Evolutionary conservation across 2,888 invertebrate genomes (phyloP).

Genomic region (Neria commutata): DNA sequence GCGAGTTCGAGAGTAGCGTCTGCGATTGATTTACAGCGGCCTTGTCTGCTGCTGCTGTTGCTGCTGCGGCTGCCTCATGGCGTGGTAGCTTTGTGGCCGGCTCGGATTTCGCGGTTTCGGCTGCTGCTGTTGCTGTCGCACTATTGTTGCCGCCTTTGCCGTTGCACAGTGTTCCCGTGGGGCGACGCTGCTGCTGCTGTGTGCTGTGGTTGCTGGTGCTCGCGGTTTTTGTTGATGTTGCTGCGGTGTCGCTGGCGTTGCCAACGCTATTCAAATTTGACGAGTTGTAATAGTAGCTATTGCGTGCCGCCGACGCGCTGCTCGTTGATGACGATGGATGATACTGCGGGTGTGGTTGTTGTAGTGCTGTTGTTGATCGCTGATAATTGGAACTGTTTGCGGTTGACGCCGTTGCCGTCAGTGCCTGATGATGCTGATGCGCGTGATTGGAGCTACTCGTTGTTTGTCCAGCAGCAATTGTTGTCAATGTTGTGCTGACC

Average conservation of each 20-base stretch:
- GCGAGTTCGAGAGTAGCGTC: conserved; percentile 63
- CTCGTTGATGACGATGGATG: conserved; percentile 22
- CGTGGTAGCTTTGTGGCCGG: conserved; percentile 23
- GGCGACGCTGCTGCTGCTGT: conserved; percentile 33
- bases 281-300: conserved; percentile 27
- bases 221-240: conserved; percentile 20
- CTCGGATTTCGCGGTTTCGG: conserved; percentile 31
- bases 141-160: conserved; percentile 23
- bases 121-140: conserved; percentile 26
- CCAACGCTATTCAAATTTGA: conserved; percentile 25
- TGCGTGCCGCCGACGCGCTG: conserved; percentile 15
- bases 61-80: conserved; percentile 37
- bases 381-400: conserved; percentile 31
- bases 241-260: conserved; percentile 11
- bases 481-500: conserved; percentile 63
- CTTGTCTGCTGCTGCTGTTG: conserved; percentile 26
- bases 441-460: conserved; percentile 58
- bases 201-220: conserved; percentile 28
- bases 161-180: conserved; percentile 23
- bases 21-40: conserved; percentile 44
- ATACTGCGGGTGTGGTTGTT: conserved; percentile 22
- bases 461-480: conserved; percentile 61
- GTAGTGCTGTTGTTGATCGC: conserved; percentile 29
- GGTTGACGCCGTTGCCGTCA: conserved; percentile 41
- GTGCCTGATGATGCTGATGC: conserved; percentile 45